Evolutionary conservation across 2,888 invertebrate genomes (phyloP).

Genomic region (Leucania comma): DNA sequence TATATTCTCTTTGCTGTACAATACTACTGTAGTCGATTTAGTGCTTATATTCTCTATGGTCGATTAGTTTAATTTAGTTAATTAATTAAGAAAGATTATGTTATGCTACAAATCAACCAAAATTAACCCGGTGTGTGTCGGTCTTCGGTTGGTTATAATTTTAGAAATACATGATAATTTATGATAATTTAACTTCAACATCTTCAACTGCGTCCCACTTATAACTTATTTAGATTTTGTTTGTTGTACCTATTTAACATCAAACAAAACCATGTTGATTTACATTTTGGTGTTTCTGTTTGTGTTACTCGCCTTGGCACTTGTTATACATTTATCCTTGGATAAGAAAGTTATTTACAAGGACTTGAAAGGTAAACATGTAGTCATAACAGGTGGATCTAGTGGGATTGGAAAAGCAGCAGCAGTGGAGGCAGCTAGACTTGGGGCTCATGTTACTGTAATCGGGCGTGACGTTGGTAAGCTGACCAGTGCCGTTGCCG

Average conservation of each 20-base stretch:
- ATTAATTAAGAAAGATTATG: too few species aligned
- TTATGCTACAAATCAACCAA: too few species aligned
- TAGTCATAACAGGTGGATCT: constrained; percentile 97
- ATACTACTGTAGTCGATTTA: too few species aligned
- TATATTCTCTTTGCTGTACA: too few species aligned
- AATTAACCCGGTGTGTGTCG: neutral
- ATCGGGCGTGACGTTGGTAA: constrained; percentile 95
- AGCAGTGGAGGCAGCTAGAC: constrained; percentile 94
- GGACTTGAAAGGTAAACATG: constrained; percentile 89
- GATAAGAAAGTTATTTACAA: constrained; percentile 78
- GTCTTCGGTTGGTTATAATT: neutral
- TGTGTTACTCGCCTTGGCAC: constrained; percentile 61
- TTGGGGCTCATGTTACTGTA: constrained; percentile 97
- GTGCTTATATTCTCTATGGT: too few species aligned
- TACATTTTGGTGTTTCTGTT: constrained; percentile 60
- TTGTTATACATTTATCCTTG: constrained; percentile 68
- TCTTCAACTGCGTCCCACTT: neutral
- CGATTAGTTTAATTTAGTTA: too few species aligned
- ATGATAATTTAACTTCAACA: neutral
- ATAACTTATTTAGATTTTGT: neutral
- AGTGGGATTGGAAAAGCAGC: constrained; percentile 98
- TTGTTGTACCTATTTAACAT: neutral
- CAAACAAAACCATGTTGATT: constrained; percentile 46
- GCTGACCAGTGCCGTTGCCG: constrained; percentile 92
- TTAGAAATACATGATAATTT: neutral